Evolutionary conservation across 2,113 vertebrate species (phyloP).

Genomic region (Oncorhynchus kisutch): DNA sequence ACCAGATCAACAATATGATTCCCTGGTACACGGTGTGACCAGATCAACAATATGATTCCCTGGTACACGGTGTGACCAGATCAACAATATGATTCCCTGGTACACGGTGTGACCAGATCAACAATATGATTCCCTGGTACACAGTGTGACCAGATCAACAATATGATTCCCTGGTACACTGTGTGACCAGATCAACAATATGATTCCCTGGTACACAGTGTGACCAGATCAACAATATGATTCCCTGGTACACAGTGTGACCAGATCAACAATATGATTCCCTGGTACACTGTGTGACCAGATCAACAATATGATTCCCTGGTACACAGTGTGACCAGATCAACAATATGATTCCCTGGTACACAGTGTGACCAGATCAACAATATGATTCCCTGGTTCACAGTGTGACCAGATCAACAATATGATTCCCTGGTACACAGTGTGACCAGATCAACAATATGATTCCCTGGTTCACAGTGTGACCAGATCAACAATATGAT

Average conservation of each 20-base stretch:
- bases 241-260: slow-evolving; percentile 55
- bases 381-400: no score
- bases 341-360: slow-evolving; percentile 43
- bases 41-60: slow-evolving; percentile 29
- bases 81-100: slow-evolving; percentile 39
- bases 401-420: no score
- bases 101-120: slow-evolving; percentile 64
- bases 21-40: slow-evolving; percentile 59
- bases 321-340: no score
- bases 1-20: slow-evolving; percentile 32
- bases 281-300: no score
- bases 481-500: slow-evolving; percentile 32
- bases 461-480: no score
- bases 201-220: no score
- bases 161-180: slow-evolving; percentile 51
- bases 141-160: no score
- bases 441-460: slow-evolving; percentile 57
- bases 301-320: slow-evolving; percentile 31
- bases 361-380: slow-evolving; percentile 63
- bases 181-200: slow-evolving; percentile 57
- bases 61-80: no score
- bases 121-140: no score
- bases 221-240: slow-evolving; percentile 32
- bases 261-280: slow-evolving; percentile 38
- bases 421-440: slow-evolving; percentile 52